Conservation (phyloP, 2,888 invertebrate genomes). For the Ecliptopera silaceata region DNA sequence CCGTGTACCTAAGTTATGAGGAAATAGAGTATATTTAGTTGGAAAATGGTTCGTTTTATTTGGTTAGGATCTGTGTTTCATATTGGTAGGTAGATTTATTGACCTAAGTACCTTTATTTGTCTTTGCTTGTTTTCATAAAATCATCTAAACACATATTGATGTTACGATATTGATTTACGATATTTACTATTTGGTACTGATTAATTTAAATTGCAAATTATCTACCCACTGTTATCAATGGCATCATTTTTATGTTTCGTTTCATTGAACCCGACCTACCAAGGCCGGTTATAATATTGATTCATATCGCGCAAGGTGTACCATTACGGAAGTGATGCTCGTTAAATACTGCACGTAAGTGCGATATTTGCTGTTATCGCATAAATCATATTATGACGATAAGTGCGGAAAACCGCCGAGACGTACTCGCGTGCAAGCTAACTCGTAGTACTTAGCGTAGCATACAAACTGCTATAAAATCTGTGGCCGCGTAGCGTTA, state of each 20-base stretch:
- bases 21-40: slow-evolving; percentile 67
- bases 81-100: not conserved
- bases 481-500: slow-evolving; percentile 55
- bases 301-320: slow-evolving; percentile 26
- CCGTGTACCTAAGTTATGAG: slow-evolving; percentile 50
- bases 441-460: slow-evolving; percentile 32
- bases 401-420: slow-evolving; percentile 49
- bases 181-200: slow-evolving; percentile 15
- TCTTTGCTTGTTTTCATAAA: not conserved
- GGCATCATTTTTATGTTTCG: slow-evolving; percentile 9
- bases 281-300: slow-evolving; percentile 24
- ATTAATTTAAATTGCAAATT: slow-evolving; percentile 25
- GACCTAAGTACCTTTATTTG: not conserved
- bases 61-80: slow-evolving; percentile 22
- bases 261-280: slow-evolving; percentile 3
- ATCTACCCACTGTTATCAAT: slow-evolving; percentile 3
- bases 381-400: slow-evolving; percentile 63
- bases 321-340: slow-evolving; percentile 35
- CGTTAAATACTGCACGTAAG: slow-evolving; percentile 36
- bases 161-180: not conserved
- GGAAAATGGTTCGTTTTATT: slow-evolving; percentile 56
- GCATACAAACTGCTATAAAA: slow-evolving; percentile 21
- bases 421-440: slow-evolving; percentile 35
- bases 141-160: not conserved
- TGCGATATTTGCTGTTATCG: slow-evolving; percentile 51